A percentile compares a stretch with the other conserved stretches of the same genome.
Evolutionary conservation across 2,113 vertebrate species (phyloP).

Genomic region (Promerops cafer): DNA sequence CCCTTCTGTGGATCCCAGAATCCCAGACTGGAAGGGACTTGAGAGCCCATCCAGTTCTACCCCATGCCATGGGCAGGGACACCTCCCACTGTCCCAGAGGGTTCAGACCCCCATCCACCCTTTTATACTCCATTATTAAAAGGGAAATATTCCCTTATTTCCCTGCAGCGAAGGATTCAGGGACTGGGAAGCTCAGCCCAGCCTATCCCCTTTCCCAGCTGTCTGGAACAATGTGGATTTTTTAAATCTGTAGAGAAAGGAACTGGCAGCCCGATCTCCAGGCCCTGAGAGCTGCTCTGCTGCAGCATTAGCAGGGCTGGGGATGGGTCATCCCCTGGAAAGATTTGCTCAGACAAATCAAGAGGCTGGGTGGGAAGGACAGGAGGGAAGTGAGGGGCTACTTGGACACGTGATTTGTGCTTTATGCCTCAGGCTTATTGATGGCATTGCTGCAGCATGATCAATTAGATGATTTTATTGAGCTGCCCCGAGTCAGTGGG

Average conservation of each 20-base stretch:
- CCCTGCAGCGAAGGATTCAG: background rate
- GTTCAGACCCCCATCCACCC: background rate
- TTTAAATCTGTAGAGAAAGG: background rate
- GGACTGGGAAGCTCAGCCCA: background rate
- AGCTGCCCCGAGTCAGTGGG: background rate
- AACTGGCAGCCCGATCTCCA: background rate
- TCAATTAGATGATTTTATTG: background rate
- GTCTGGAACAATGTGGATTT: background rate
- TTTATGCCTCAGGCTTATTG: background rate
- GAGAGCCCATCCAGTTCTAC: background rate
- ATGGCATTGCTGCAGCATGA: background rate
- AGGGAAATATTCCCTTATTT: fast-evolving
- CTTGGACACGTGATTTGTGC: background rate
- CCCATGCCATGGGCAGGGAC: background rate
- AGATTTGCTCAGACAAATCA: background rate
- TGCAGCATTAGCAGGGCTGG: background rate
- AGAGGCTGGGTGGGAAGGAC: background rate
- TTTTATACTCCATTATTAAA: too few relatives aligned
- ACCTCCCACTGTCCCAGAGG: fast-evolving
- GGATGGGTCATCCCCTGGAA: background rate
- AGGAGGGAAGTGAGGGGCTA: background rate
- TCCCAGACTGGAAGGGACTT: background rate
- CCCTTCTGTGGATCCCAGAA: background rate
- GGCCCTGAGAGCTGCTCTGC: background rate
- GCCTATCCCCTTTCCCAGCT: background rate